These are phyloP conservation scores for Nebria brevicollis DNA, from an alignment of 2,888 invertebrate genomes.

Conservation along the genomic window DNA sequence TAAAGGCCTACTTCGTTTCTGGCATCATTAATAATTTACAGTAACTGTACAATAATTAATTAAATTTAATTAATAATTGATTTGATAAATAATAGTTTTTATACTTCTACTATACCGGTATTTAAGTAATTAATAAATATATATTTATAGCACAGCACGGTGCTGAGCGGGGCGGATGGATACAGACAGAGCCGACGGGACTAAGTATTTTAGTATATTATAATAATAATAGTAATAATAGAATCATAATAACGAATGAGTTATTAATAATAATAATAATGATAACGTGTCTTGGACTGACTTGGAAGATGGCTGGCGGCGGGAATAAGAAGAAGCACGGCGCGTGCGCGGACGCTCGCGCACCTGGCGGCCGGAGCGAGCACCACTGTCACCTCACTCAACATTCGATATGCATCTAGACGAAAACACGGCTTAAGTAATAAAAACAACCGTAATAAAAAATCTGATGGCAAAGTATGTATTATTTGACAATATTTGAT, in stretches of 20 bases:
- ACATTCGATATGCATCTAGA: conserved; percentile 53
- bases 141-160: conserved; percentile 42
- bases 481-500: conserved; percentile 49
- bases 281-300: conserved; percentile 22
- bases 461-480: conserved; percentile 52
- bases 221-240: background rate
- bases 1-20: conserved; percentile 50
- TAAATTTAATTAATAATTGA: conserved; percentile 45
- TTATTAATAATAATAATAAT: conserved; percentile 14
- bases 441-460: conserved; percentile 52
- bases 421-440: conserved; percentile 51
- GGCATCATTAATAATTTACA: conserved; percentile 47
- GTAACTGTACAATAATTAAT: conserved; percentile 46
- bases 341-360: conserved; percentile 48
- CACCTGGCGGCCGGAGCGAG: conserved; percentile 47
- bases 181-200: conserved; percentile 46
- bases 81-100: conserved; percentile 40
- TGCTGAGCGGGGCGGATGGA: conserved; percentile 47
- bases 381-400: conserved; percentile 50
- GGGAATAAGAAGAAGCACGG: conserved; percentile 48
- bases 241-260: background rate
- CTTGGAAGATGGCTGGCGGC: conserved; percentile 43
- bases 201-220: conserved; percentile 19
- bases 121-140: conserved; percentile 43
- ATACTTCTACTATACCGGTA: conserved; percentile 44